phyloP scores from a whole-genome alignment of 2,797 vertebrate species.

The Channallabes apus region DNA sequence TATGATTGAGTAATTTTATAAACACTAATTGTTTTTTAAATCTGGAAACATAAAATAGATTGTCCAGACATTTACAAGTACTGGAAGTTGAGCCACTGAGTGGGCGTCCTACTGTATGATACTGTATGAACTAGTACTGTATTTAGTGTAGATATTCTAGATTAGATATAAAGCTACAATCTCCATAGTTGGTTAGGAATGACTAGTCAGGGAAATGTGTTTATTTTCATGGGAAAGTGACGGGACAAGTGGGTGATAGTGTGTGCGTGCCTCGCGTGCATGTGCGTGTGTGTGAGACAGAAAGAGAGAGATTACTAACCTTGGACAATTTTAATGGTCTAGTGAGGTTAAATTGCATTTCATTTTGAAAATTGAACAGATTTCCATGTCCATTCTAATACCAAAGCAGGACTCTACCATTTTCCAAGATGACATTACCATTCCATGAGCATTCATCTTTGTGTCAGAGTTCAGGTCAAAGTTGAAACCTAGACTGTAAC shows the following conservation, averaged over 20 bases:
- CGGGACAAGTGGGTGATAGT: neutral
- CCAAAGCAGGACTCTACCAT: constrained; percentile 28
- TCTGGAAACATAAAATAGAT: constrained; percentile 57
- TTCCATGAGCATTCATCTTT: constrained; percentile 34
- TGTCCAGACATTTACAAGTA: constrained; percentile 55
- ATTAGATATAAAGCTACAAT: neutral
- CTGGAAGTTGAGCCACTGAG: constrained; percentile 38
- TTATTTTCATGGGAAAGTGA: neutral
- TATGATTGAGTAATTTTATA: no score
- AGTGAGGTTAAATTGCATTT: neutral
- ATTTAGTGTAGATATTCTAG: constrained; percentile 29
- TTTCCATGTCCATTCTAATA: neutral
- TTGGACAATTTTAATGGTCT: neutral
- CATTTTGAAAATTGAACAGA: constrained; percentile 1
- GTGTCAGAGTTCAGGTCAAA: constrained; percentile 46
- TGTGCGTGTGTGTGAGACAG: neutral
- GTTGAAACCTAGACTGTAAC: constrained; percentile 56
- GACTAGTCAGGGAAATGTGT: neutral
- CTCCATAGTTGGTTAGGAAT: neutral
- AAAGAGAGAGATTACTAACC: constrained; percentile 1
- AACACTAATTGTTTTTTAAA: neutral
- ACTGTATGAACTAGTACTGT: constrained; percentile 41
- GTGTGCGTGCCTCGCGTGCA: no score
- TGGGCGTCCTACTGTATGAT: constrained; percentile 13
- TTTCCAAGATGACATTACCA: constrained; percentile 52